Evolutionary conservation across 2,797 vertebrate genomes (phyloP), one percentile per base, ranked within the genome.

Genomic region (Myotis planiceps): DNA sequence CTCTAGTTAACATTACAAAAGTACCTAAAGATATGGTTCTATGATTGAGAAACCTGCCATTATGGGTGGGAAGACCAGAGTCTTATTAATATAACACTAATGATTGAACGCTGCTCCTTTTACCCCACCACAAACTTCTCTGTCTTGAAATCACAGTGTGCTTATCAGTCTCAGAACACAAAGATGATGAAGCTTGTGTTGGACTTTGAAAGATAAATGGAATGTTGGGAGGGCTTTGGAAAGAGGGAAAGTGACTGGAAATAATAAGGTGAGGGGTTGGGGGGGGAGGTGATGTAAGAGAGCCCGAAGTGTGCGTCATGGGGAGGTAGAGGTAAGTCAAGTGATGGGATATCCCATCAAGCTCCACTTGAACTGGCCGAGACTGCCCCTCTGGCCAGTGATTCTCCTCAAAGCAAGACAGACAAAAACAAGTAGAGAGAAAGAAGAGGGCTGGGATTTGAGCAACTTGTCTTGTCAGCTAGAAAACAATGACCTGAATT

Each of bases 401-500:
- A 21, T 2, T 78, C 13, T 76, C 37, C 29, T 92, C 68, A 45
- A 89, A 75, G 14, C 84, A 37, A 58, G 29, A 83, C 21, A 60
- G 76, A 71, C 21, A 81, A 63, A 93, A 74, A 9, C 47, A 87
- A 66, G 10, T 1, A 6, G 19, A 80, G 13, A 37, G 45, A 74
- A 79, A 88, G 81, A 79, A 27, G 32, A 71, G 6, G 5, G 2
- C 2, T 4, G 1, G 58, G 60, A 74, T 45, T 32, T 89, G 32
- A 79, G 83, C 16, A 27, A 34, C 0, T 25, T 51, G 0, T 83
- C n/a, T 39, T 87, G 51, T 81, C 79, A 79, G 60, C 91, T 37
- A 85, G 76, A 83, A 92, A 86, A 29, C 14, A 2, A 42, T 89
- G 92, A 90, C 94, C 94, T 83, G 82, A 82, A 75, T 71, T 55